Base-by-base conservation (phyloP, 1,140 invertebrate genomes). In the Drosophila dunni region DNA sequence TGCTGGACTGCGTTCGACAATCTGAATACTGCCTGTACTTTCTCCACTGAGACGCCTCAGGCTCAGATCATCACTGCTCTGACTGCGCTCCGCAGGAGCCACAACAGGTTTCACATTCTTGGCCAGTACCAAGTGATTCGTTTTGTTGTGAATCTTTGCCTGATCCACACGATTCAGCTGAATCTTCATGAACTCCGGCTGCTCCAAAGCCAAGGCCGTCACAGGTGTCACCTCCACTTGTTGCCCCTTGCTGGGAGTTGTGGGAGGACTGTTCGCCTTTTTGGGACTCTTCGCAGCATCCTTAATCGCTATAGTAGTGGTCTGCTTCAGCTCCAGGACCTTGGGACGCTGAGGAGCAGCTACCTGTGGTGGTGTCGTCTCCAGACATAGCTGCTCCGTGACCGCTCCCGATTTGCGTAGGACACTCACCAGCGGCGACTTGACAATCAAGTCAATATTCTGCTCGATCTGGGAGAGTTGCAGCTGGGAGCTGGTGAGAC, bases 121-220 rank as follows among this genome's bases (percentile, higher is more conserved):
- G 15, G 94, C 94, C 63, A 95, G 91, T 53, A 95, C 94, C 42
- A 95, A 92, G 85, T 95, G 94, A 54, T 93, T 93, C 6, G 92
- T 72, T 80, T 94, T 94, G 38, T 91, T 91, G 13, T 84, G 76
- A 6, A 88, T 15, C 10, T 77, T 71, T 7, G 73, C 70, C 58
- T 73, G 80, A 75, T 96, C 95, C 42, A 96, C 95, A 78, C 94
- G 94, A 69, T 96, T 95, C 51, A 96, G 81, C 83, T 95, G 95
- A 53, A 95, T 95, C 75, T 95, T 94, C 75, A 96, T 92, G 83
- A 96, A 96, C 91, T 96, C 95, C 1, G 95, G 95, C n/a, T 95
- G 93, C 6, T 2, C 42, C 11, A 13, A 6, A 3, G 42, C 42
- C n/a, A 13, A 42, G 6, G n/a, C 40, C 6, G n/a, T 13, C 10